A percentile compares a stretch with the other conserved stretches of the same genome.
phyloP scores from a whole-genome alignment of 2,797 vertebrate genomes.

The Notolabrus celidotus region DNA sequence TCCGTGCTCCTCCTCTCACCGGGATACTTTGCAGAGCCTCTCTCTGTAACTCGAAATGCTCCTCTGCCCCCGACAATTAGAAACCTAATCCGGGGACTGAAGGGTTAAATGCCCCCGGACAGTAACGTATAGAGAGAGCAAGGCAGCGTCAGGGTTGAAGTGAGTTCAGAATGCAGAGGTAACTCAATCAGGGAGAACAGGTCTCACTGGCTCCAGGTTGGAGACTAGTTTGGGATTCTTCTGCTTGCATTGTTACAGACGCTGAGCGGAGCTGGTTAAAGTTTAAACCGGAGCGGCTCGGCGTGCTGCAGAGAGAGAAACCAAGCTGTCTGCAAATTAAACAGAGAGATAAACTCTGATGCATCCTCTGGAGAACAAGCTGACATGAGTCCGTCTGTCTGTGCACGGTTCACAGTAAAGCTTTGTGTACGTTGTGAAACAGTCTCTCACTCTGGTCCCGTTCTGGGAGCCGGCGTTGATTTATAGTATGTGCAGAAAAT shows the following conservation, averaged over 20 bases:
- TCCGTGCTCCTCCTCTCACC: slow-evolving; percentile 71
- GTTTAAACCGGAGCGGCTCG: slow-evolving; percentile 55
- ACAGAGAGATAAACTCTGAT: background rate
- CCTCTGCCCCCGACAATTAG: slow-evolving; percentile 63
- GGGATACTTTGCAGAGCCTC: slow-evolving; percentile 70
- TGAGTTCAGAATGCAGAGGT: slow-evolving; percentile 59
- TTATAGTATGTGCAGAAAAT: slow-evolving; percentile 50
- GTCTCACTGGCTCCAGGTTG: slow-evolving; percentile 62
- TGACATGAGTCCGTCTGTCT: too few species aligned
- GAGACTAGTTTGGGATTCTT: slow-evolving; percentile 34
- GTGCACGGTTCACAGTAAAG: slow-evolving; percentile 1
- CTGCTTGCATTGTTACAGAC: too few species aligned
- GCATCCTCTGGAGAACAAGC: background rate
- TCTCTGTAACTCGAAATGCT: slow-evolving; percentile 68
- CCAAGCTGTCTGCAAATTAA: slow-evolving; percentile 20
- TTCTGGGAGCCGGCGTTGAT: slow-evolving; percentile 16
- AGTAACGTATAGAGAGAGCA: slow-evolving; percentile 64
- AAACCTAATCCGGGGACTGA: slow-evolving; percentile 53
- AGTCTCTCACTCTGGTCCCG: background rate
- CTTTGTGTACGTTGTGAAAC: slow-evolving; percentile 12
- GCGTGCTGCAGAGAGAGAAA: slow-evolving; percentile 2
- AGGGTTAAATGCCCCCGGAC: slow-evolving; percentile 71
- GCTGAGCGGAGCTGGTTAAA: slow-evolving; percentile 46
- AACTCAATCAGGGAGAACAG: slow-evolving; percentile 74
- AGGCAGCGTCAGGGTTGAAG: slow-evolving; percentile 55